Evolutionary conservation across 2,797 vertebrate genomes (phyloP), one percentile per base, ranked within the genome.

Genomic region (Etheostoma nigrum): DNA sequence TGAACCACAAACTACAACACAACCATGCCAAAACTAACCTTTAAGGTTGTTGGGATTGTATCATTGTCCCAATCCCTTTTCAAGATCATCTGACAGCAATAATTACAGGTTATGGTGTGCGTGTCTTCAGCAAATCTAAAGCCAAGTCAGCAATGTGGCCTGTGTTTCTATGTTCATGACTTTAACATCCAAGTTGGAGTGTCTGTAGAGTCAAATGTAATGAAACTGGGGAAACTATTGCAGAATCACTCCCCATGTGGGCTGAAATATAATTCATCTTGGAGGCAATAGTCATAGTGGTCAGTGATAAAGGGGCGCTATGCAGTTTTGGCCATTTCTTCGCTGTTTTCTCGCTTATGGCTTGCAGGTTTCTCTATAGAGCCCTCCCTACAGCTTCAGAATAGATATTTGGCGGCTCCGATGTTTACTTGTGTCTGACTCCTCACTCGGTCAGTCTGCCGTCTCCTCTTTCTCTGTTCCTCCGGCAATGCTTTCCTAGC

Each of bases 11-110:
- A 78, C 76, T 83, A 86, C 76, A 82, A 81, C 57, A 60, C 33
- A 52, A 42, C 45, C 23, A 30, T 67, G 89, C 91, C 88, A 92
- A 93, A 83, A 85, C 79, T 85, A 91, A 92, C 90, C 72, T 76
- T 84, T 76, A 83, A 79, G 73, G 58, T 74, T 87, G 82, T 86
- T 87, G 79, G 74, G 63, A 76, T 90, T 85, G 78, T 89, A 90
- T 89, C 79, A 67, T 76, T 80, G 79, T 76, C 52, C n/a, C 79
- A 59, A 27, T 76, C 55, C 70, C 69, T 77, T 40, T 86, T 83
- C n/a, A 68, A 86, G 75, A 86, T 89, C 76, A 66, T 63, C 62
- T 91, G 72, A 81, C 80, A 48, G 70, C 69, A 85, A 33, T 91
- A 91, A 92, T 91, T 89, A 63, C 58, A 82, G 90, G 89, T 90